These are phyloP conservation scores for Arizona elegans DNA, from an alignment of 2,113 vertebrate genomes.

Conservation along the genomic window DNA sequence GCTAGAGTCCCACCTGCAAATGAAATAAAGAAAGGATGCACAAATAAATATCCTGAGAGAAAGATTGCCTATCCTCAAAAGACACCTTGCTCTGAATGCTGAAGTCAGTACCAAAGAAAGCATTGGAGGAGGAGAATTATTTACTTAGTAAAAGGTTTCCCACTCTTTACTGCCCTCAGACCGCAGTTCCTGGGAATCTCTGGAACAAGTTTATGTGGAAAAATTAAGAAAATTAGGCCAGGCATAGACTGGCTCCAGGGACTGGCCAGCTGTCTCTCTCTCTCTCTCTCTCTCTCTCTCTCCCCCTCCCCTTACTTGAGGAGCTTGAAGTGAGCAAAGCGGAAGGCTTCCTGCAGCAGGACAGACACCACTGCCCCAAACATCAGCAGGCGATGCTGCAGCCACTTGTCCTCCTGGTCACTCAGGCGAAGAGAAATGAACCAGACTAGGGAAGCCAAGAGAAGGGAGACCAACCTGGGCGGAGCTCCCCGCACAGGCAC, in stretches of 20 bases:
- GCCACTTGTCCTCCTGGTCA: constrained; percentile 58
- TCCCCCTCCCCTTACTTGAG: constrained; percentile 67
- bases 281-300: not conserved
- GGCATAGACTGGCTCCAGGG: not conserved
- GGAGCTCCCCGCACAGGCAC: not conserved
- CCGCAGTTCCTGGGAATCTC: not conserved
- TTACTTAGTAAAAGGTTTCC: no score
- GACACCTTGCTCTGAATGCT: no score
- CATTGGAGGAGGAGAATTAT: no score
- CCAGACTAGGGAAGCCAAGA: constrained; percentile 77
- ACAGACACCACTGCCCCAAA: constrained; percentile 73
- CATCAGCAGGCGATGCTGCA: constrained; percentile 68
- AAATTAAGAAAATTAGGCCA: not conserved
- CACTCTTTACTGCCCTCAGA: not conserved
- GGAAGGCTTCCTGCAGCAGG: constrained; percentile 72
- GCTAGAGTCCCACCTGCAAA: not conserved
- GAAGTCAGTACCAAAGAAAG: no score
- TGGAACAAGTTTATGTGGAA: no score
- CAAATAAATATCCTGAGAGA: not conserved
- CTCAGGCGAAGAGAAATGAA: constrained; percentile 66
- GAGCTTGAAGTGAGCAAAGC: constrained; percentile 75
- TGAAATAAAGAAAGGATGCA: not conserved
- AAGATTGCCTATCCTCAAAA: no score
- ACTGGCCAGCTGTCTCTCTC: rapidly evolving
- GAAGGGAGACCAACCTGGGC: constrained; percentile 69